Evolutionary conservation across 2,888 invertebrate species (phyloP).

Genomic region (Aphodius granarius): DNA sequence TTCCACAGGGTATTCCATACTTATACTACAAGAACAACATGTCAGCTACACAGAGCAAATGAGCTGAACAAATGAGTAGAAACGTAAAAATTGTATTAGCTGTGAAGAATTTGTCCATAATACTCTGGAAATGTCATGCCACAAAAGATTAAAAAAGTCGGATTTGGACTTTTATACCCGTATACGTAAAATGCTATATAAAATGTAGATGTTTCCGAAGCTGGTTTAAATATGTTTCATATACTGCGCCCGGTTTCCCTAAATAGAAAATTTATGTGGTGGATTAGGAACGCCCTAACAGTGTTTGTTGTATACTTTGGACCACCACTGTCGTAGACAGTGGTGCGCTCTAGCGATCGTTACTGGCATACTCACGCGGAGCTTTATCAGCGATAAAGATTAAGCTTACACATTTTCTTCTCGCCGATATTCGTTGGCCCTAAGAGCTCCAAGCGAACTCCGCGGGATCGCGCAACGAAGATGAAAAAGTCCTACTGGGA

Average conservation of each 20-base stretch:
- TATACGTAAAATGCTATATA: too few relatives aligned
- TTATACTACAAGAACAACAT: too few relatives aligned
- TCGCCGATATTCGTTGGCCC: not conserved
- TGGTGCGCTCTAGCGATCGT: not conserved
- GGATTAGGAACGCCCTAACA: conserved; percentile 4
- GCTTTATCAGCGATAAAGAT: conserved; percentile 15
- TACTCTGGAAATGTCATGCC: too few relatives aligned
- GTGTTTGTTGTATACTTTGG: conserved; percentile 5
- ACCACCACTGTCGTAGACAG: not conserved
- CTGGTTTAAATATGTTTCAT: not conserved
- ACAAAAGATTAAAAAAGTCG: too few relatives aligned
- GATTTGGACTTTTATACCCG: too few relatives aligned
- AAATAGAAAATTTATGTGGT: conserved; percentile 11
- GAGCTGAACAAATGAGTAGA: too few relatives aligned
- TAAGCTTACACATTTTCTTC: conserved; percentile 13
- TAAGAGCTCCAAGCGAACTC: conserved; percentile 2
- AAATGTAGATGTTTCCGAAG: not conserved
- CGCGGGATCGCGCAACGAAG: not conserved
- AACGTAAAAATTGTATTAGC: too few relatives aligned
- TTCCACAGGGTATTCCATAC: too few relatives aligned
- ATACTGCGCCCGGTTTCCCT: not conserved
- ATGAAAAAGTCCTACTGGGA: not conserved
- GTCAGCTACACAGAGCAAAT: too few relatives aligned
- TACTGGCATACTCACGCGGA: conserved; percentile 2
- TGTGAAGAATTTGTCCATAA: too few relatives aligned